A percentile compares a stretch with the other conserved stretches of the same genome.
Evolutionary conservation across 2,888 invertebrate genomes (phyloP).

Genomic region (Cataglyphis rosenhaueri): DNA sequence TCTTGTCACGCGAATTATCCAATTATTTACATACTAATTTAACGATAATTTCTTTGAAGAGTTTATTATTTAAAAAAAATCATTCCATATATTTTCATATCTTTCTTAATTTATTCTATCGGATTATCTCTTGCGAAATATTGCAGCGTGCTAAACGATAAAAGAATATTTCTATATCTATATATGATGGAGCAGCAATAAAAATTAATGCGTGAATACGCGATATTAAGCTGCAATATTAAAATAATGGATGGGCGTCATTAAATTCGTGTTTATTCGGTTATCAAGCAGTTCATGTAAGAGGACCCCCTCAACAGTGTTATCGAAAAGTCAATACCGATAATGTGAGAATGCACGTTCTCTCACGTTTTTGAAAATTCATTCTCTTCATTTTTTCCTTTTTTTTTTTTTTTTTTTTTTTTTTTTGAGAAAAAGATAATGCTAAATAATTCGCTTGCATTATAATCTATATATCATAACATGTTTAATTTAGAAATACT

Average conservation of each 20-base stretch:
- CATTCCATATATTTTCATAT: neutral
- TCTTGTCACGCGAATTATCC: constrained; percentile 2
- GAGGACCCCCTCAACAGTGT: constrained; percentile 66
- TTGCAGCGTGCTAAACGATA: neutral
- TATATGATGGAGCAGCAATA: constrained; percentile 19
- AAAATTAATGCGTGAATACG: constrained; percentile 10
- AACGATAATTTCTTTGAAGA: neutral
- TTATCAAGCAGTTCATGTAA: constrained; percentile 51
- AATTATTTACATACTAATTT: constrained; percentile 20
- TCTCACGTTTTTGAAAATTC: constrained; percentile 25
- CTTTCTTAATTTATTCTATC: neutral
- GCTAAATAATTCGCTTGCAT: neutral
- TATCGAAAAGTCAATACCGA: constrained; percentile 58
- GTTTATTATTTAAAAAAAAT: neutral
- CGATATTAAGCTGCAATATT: constrained; percentile 12
- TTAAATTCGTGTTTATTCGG: constrained; percentile 52
- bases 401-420: neutral
- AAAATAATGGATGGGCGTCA: constrained; percentile 21
- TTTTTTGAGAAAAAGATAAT: neutral
- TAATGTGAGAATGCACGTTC: constrained; percentile 22
- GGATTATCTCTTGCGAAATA: neutral
- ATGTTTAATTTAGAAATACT: neutral
- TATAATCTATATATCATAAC: neutral
- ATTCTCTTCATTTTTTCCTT: neutral
- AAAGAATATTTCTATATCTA: constrained; percentile 35